phyloP scores from a whole-genome alignment of 2,113 vertebrate genomes.

The Zapus hudsonius region DNA sequence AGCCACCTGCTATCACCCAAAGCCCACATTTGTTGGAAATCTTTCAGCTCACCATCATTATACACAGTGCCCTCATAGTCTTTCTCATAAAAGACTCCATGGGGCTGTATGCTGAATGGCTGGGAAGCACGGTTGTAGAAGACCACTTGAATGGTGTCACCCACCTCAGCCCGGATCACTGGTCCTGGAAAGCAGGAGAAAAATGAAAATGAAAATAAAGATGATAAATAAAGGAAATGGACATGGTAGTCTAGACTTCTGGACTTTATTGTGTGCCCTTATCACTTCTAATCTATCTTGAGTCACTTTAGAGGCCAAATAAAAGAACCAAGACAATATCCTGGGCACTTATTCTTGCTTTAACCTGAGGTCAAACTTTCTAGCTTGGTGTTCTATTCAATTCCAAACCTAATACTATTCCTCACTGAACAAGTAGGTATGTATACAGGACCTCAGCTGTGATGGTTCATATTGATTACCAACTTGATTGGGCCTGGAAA shows the following conservation, averaged over 20 bases:
- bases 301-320: neutral
- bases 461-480: too few species aligned
- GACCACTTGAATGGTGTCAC: conserved; percentile 85
- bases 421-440: neutral
- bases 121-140: conserved; percentile 88
- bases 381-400: neutral
- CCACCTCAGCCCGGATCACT: conserved; percentile 88
- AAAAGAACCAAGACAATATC: neutral
- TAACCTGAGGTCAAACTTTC: neutral
- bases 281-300: neutral
- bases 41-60: conserved; percentile 82
- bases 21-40: conserved; percentile 25
- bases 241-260: neutral
- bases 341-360: neutral
- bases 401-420: neutral
- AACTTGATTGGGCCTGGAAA: too few species aligned
- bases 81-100: conserved; percentile 86
- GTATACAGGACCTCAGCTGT: neutral
- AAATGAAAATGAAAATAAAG: neutral
- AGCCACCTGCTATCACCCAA: neutral
- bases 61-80: conserved; percentile 82
- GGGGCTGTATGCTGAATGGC: conserved; percentile 88
- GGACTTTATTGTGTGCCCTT: neutral
- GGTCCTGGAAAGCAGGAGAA: conserved; percentile 80
- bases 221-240: neutral